These are phyloP conservation scores for Porites evermanni DNA, from an alignment of 92 coral and sea anemone species.

Conservation along the genomic window DNA sequence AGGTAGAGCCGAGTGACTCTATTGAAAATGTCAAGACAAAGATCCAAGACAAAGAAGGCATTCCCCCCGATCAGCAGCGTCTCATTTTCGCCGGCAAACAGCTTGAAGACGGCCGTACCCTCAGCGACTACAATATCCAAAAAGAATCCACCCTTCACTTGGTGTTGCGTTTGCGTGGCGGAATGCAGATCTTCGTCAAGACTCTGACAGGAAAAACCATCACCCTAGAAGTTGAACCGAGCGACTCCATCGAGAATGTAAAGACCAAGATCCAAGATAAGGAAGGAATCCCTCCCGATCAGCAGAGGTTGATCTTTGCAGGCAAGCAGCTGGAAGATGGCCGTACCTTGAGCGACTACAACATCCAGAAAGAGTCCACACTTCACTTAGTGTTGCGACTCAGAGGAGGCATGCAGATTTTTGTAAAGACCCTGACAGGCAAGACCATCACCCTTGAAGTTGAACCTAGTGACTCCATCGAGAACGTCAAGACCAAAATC, in stretches of 20 bases:
- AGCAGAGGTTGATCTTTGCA: slow-evolving; percentile 86
- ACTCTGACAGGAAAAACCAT: slow-evolving; percentile 88
- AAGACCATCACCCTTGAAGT: slow-evolving; percentile 87
- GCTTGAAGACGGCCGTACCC: slow-evolving; percentile 87
- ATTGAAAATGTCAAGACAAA: slow-evolving; percentile 88
- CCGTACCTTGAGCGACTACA: slow-evolving; percentile 90
- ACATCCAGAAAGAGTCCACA: slow-evolving; percentile 91
- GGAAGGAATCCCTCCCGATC: slow-evolving; percentile 95
- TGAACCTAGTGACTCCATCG: slow-evolving; percentile 87
- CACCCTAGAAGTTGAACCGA: slow-evolving; percentile 88
- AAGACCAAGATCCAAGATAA: slow-evolving; percentile 91
- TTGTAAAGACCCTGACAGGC: slow-evolving; percentile 86
- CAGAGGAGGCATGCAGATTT: slow-evolving; percentile 91
- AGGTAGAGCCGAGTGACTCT: slow-evolving; percentile 94
- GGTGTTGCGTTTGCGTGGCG: slow-evolving; percentile 85
- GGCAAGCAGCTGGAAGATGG: slow-evolving; percentile 94
- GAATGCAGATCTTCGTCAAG: slow-evolving; percentile 93
- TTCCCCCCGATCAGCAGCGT: slow-evolving; percentile 93
- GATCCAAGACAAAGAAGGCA: slow-evolving; percentile 90
- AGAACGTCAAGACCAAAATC: slow-evolving; percentile 85
- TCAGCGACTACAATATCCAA: slow-evolving; percentile 94
- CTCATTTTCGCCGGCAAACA: slow-evolving; percentile 90
- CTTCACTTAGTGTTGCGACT: slow-evolving; percentile 87
- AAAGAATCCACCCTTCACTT: slow-evolving; percentile 84
- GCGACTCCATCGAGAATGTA: slow-evolving; percentile 91